These are phyloP conservation scores for Chascanopsetta lugubris DNA, from an alignment of 2,113 vertebrate species.

Conservation along the genomic window DNA sequence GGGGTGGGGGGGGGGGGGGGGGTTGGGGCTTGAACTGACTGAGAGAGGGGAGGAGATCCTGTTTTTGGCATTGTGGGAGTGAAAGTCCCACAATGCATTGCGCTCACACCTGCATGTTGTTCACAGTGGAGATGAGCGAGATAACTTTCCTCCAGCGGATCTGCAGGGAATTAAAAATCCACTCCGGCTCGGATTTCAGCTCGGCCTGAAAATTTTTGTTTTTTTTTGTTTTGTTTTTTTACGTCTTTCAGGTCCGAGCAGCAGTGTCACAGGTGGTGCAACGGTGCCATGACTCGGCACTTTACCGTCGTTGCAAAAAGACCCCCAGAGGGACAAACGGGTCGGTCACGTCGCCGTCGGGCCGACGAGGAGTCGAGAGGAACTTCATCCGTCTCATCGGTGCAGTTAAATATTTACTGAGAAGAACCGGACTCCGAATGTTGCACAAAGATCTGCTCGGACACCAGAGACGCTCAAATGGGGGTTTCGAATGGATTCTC, in stretches of 20 bases:
- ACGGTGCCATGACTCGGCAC: not conserved
- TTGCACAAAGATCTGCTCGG: slow-evolving; percentile 41
- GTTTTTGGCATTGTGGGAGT: not conserved
- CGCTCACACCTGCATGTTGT: slow-evolving; percentile 6
- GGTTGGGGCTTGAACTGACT: too few species aligned
- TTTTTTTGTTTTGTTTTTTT: too few species aligned
- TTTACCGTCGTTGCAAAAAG: not conserved
- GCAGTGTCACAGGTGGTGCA: not conserved
- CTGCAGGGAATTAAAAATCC: slow-evolving; percentile 3
- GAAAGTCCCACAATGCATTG: slow-evolving; percentile 16
- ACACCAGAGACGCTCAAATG: slow-evolving; percentile 30
- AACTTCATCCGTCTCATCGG: slow-evolving; percentile 13
- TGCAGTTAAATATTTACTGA: slow-evolving; percentile 36
- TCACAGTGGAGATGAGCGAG: not conserved
- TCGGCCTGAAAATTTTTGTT: slow-evolving; percentile 15
- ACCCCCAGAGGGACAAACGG: slow-evolving; percentile 1
- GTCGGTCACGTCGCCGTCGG: slow-evolving; percentile 1
- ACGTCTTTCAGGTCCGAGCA: too few species aligned
- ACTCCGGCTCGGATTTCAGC: not conserved
- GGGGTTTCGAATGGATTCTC: slow-evolving; percentile 66
- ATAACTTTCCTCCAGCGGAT: not conserved
- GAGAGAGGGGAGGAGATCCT: not conserved
- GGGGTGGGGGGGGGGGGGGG: too few species aligned
- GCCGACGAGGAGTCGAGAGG: slow-evolving; percentile 16
- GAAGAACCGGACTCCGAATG: slow-evolving; percentile 55